Percentiles rank a stretch among this genome's conserved stretches.
phyloP scores from a whole-genome alignment of 2,888 invertebrate genomes.

The Pristionchus fissidentatus region DNA sequence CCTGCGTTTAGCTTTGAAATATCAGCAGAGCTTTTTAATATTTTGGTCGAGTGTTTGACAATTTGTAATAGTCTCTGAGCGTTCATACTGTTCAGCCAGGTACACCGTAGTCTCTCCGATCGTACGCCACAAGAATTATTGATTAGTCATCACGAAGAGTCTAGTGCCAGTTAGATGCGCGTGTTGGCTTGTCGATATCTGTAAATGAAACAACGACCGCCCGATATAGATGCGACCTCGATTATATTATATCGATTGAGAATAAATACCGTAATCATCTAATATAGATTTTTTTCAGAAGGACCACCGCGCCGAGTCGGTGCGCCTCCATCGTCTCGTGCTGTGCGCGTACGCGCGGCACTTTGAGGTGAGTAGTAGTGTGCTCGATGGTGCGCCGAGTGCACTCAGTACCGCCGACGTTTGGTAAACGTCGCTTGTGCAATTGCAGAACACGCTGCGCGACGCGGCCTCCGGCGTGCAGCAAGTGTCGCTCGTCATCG shows the following conservation, averaged over 20 bases:
- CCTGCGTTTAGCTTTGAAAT: no score
- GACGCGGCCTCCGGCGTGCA: not conserved
- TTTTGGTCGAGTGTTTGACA: no score
- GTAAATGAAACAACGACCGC: no score
- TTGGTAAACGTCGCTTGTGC: not conserved
- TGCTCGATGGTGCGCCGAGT: not conserved
- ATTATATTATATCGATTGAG: no score
- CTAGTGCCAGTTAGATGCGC: not conserved
- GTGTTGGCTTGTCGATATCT: no score
- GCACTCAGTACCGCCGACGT: not conserved
- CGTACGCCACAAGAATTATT: not conserved
- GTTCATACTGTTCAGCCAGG: no score
- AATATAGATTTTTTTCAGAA: constrained; percentile 48
- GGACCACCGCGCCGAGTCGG: not conserved
- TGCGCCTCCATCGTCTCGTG: constrained; percentile 56
- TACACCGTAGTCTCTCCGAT: not conserved
- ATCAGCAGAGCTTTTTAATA: no score
- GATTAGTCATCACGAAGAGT: not conserved
- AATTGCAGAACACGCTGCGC: constrained; percentile 6
- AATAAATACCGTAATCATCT: no score
- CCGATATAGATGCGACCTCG: no score
- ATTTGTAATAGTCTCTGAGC: no score
- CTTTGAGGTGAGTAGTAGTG: constrained; percentile 49
- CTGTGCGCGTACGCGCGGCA: constrained; percentile 54
- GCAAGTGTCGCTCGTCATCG: constrained; percentile 37